Evolutionary conservation across 2,888 invertebrate genomes (phyloP), one percentile per base, ranked within the genome.

Genomic region (Sarcophaga rosellei): DNA sequence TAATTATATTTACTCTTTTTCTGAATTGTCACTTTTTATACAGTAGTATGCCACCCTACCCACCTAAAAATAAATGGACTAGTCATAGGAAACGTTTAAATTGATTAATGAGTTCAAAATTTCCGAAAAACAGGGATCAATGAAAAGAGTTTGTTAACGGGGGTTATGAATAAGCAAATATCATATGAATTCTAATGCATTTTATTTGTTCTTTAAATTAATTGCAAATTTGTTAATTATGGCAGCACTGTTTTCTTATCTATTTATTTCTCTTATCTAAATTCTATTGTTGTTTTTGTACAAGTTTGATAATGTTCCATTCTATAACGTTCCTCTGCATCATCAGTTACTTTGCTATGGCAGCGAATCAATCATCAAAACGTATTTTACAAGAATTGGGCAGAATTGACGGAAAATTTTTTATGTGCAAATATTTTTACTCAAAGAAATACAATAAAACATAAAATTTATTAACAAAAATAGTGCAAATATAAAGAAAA

Each of bases 351-450:
- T 47, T 23, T 73, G 53, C 47, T 85, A 77, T 23, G n/a, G 11
- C 5, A 17, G 63, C 69, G 81, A 84, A 84, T 57, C 20, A 66
- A 69, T 77, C 23, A 20, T 21, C 81, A 81, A 80, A 85, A 69
- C 81, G 81, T 81, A 81, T 81, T 69, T 77, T 77, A 73, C 20
- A 74, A 85, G 80, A 69, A 63, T 57, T 77, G 21, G 69, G 45
- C 17, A 73, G 61, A 73, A 47, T 20, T 81, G 77, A 78, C 68
- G 77, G 73, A 65, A 85, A 81, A 75, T 20, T 45, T n/a, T 70
- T 77, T 81, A 62, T 12, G 69, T 80, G 35, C 57, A 72, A 57
- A 74, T 81, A 63, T 59, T 47, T 74, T 53, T 6, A 21, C 65
- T 12, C 59, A 70, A 79, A 69, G 25, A 53, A 78, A 59, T 23